Conservation (phyloP, 2,797 vertebrate genomes). For the Pipistrellus nathusii region DNA sequence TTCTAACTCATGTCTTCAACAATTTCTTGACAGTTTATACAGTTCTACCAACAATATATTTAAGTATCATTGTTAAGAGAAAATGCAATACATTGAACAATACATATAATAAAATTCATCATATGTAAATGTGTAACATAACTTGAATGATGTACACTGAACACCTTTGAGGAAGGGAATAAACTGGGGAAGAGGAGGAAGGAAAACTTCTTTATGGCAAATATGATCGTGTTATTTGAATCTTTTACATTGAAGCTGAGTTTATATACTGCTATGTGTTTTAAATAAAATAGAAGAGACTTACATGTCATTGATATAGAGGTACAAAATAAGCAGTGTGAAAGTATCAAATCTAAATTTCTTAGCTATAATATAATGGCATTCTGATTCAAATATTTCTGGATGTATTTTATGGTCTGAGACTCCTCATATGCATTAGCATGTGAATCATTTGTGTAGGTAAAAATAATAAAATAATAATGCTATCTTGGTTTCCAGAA, state of each 20-base stretch:
- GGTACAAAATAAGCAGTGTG: neutral
- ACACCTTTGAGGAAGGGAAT: neutral
- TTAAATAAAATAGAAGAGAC: constrained; percentile 39
- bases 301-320: neutral
- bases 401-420: neutral
- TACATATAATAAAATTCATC: neutral
- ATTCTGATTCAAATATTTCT: neutral
- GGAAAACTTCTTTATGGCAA: neutral
- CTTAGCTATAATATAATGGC: neutral
- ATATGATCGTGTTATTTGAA: neutral
- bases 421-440: neutral
- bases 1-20: neutral
- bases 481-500: neutral
- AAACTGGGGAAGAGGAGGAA: neutral
- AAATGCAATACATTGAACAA: neutral
- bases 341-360: neutral
- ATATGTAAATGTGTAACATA: neutral
- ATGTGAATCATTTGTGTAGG: constrained; percentile 21
- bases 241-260: neutral
- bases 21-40: neutral
- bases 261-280: neutral
- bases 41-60: neutral
- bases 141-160: neutral
- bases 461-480: constrained; percentile 48
- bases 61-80: neutral